phyloP scores from a whole-genome alignment of 1,140 invertebrate species.

The Euura lappo region DNA sequence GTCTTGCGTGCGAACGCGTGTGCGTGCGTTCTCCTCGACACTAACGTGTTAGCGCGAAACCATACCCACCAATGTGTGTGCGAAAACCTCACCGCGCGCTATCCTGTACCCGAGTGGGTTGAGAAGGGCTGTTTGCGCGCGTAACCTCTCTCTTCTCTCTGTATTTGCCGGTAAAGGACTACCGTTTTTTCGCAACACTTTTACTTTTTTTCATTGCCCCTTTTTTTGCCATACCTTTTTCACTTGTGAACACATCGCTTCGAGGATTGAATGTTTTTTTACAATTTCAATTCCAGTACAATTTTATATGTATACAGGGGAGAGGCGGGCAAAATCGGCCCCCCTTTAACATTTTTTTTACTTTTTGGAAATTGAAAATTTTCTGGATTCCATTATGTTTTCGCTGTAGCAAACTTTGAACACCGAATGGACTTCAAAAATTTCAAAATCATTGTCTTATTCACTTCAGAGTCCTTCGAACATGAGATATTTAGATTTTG shows the following conservation, averaged over 20 bases:
- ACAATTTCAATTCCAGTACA: not conserved
- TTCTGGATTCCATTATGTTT: too few relatives aligned
- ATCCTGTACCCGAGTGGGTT: not conserved
- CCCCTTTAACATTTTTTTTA: not conserved
- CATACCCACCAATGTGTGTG: not conserved
- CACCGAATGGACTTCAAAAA: too few relatives aligned
- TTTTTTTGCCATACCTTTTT: too few relatives aligned
- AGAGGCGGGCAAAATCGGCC: too few relatives aligned
- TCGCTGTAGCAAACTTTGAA: too few relatives aligned
- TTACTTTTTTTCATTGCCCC: not conserved
- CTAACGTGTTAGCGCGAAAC: not conserved
- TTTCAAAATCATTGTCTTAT: too few relatives aligned
- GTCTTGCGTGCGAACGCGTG: constrained; percentile 44
- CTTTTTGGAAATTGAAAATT: not conserved
- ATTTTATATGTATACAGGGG: not conserved
- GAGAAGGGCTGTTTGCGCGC: constrained; percentile 6
- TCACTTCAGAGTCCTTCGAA: too few relatives aligned
- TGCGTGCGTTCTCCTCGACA: constrained; percentile 13
- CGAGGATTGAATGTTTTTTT: not conserved
- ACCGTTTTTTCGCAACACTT: not conserved
- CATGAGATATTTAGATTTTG: too few relatives aligned
- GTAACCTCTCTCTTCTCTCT: not conserved
- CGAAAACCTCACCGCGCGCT: not conserved
- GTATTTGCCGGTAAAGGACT: not conserved
- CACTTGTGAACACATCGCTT: not conserved